A percentile compares a stretch with the other conserved stretches of the same genome.
These are phyloP conservation scores for Alectura lathami DNA, from an alignment of 2,113 vertebrate genomes.

Conservation along the genomic window DNA sequence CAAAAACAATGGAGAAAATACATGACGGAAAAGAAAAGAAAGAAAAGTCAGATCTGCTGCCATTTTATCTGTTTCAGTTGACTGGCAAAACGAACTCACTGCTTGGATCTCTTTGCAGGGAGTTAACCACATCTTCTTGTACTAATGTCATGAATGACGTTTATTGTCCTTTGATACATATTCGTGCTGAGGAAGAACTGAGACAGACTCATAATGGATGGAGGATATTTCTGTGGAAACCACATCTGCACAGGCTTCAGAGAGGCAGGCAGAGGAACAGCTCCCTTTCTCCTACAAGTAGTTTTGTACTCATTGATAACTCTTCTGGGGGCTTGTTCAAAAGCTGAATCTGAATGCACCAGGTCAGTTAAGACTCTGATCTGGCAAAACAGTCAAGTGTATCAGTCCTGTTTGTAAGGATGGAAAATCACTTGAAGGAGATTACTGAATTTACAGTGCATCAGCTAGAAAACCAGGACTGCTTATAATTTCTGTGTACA, in stretches of 20 bases:
- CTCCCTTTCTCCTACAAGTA: background rate
- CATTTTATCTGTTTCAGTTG: background rate
- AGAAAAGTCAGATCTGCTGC: background rate
- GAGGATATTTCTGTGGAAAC: too few relatives aligned
- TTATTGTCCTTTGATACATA: background rate
- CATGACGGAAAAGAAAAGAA: background rate
- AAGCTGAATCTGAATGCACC: background rate
- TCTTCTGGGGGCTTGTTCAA: background rate
- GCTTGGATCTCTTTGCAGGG: background rate
- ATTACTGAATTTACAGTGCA: background rate
- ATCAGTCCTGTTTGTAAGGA: background rate
- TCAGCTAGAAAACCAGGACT: background rate
- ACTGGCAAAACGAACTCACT: background rate
- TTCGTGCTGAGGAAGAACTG: background rate
- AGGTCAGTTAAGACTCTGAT: background rate
- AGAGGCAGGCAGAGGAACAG: rapidly evolving
- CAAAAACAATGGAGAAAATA: background rate
- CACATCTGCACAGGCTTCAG: rapidly evolving
- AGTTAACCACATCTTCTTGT: background rate
- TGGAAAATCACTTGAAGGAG: background rate
- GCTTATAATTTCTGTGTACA: background rate
- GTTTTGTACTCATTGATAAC: background rate
- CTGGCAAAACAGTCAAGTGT: background rate
- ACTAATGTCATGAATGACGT: rapidly evolving
- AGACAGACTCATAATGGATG: rapidly evolving